Evolutionary conservation across 2,888 invertebrate genomes (phyloP).

Genomic region (Stenurella melanura): DNA sequence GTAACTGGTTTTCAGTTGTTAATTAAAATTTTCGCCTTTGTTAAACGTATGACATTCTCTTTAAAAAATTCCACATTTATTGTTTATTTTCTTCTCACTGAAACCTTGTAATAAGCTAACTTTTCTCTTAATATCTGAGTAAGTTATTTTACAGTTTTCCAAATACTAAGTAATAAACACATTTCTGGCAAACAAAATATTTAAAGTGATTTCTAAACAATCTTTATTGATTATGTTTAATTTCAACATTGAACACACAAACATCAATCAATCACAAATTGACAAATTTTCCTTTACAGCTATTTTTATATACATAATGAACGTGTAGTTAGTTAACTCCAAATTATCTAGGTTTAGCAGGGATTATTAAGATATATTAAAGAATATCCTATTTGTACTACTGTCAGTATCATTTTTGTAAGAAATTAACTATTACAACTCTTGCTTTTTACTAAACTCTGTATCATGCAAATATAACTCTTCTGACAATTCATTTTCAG

Average conservation of each 20-base stretch:
- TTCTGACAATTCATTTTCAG: background rate
- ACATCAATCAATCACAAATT: conserved; percentile 8
- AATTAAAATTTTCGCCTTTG: too few relatives aligned
- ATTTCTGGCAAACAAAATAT: too few relatives aligned
- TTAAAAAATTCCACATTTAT: too few relatives aligned
- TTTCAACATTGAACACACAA: background rate
- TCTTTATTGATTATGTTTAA: background rate
- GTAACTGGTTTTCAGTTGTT: too few relatives aligned
- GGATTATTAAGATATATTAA: background rate
- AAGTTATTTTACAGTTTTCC: too few relatives aligned
- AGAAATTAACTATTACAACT: background rate
- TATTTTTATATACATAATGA: conserved; percentile 12
- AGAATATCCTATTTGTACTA: too few relatives aligned
- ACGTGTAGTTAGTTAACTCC: conserved; percentile 8
- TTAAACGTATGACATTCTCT: too few relatives aligned
- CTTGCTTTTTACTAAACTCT: background rate
- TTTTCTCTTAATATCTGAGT: too few relatives aligned
- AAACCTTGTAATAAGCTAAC: too few relatives aligned
- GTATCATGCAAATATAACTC: background rate
- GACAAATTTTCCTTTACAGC: background rate
- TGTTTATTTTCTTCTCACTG: too few relatives aligned
- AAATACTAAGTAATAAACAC: too few relatives aligned
- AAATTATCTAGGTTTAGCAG: background rate
- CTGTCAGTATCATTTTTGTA: too few relatives aligned
- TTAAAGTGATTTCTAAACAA: background rate